phyloP scores from a whole-genome alignment of 2,797 vertebrate species.

The Trematomus bernacchii region DNA sequence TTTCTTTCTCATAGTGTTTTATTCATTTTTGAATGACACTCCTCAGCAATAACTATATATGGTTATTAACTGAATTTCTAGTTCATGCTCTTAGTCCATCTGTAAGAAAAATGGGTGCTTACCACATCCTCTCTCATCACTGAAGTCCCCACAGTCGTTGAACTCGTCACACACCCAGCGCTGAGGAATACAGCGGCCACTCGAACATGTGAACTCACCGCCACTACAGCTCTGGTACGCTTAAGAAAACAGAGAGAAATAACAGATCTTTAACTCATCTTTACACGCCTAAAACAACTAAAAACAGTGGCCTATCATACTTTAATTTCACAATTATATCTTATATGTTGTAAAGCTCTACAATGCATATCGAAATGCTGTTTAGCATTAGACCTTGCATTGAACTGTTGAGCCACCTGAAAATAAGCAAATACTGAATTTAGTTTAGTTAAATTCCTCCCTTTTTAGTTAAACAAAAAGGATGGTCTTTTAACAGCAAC shows the following conservation, averaged over 20 bases:
- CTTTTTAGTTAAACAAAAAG: background rate
- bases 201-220: slow-evolving; percentile 80
- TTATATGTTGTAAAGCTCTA: background rate
- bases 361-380: background rate
- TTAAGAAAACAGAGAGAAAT: slow-evolving; percentile 31
- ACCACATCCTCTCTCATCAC: slow-evolving; percentile 85
- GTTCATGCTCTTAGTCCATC: background rate
- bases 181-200: slow-evolving; percentile 83
- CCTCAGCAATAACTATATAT: background rate
- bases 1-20: background rate
- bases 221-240: slow-evolving; percentile 80
- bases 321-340: background rate
- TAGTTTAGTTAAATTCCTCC: background rate
- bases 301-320: background rate
- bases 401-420: background rate
- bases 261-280: background rate
- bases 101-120: slow-evolving; percentile 42
- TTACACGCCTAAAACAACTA: background rate
- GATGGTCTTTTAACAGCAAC: background rate
- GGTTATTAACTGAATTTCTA: background rate
- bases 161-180: slow-evolving; percentile 81
- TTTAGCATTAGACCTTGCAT: background rate
- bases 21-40: background rate
- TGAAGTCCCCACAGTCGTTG: slow-evolving; percentile 85
- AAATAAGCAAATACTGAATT: background rate